Evolutionary conservation across 1,140 invertebrate species (phyloP).

Genomic region (Ooceraea biroi): DNA sequence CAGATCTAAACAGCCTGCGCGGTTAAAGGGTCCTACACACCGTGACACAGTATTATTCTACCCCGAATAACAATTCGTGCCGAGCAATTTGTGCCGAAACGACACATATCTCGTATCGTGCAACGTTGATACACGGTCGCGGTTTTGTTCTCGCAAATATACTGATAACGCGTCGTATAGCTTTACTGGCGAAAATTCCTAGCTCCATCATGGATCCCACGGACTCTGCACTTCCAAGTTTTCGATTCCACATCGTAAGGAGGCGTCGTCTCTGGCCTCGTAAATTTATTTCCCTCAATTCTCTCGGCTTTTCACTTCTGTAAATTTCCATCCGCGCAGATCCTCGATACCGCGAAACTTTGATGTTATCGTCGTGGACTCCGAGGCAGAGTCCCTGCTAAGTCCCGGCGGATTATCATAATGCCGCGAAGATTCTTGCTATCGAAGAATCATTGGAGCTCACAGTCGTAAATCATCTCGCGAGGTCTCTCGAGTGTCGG

Average conservation of each 20-base stretch:
- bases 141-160: no score
- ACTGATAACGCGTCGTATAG: no score
- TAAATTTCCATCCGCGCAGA: neutral
- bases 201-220: no score
- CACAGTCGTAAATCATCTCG: constrained; percentile 8
- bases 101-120: neutral
- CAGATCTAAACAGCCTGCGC: constrained; percentile 28
- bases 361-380: neutral
- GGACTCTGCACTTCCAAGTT: no score
- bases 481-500: neutral
- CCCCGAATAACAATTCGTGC: neutral
- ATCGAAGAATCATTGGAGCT: neutral
- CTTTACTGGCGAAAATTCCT: no score
- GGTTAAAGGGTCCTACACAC: constrained; percentile 14
- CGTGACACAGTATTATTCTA: neutral
- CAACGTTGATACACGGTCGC: no score
- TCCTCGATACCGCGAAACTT: neutral
- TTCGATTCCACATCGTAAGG: no score
- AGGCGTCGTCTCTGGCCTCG: neutral
- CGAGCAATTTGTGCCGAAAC: constrained; percentile 12
- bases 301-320: neutral
- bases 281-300: neutral
- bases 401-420: neutral
- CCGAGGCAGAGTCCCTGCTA: neutral
- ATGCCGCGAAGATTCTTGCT: neutral